Evolutionary conservation across 2,113 vertebrate genomes (phyloP), one percentile per base, ranked within the genome.

Genomic region (Phalacrocorax carbo): DNA sequence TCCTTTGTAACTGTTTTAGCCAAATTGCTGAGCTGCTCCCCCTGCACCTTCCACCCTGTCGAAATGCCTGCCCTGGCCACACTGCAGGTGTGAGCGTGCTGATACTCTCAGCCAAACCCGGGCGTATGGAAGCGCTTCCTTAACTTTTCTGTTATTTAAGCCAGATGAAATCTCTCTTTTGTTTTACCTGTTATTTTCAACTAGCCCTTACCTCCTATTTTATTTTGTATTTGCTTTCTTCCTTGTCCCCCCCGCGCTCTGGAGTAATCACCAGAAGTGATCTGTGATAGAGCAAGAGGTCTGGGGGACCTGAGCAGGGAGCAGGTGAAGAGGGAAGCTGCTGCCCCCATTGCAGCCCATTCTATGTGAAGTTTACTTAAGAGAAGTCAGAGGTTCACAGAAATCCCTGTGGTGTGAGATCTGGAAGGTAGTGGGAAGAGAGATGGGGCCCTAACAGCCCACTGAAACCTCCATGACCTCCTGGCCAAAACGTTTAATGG

Each of bases 241-340:
- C 26, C 58, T 64, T 21, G 9, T 71, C 26, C 18, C 42, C 14
- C 30, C 11, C 5, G 42, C 0, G 0, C 8, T 62, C 27, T 62
- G 10, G 15, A 48, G 25, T 48, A 27, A 71, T 44, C 22, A 34
- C 32, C 54, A 38, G 51, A 81, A 66, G 38, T 26, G 30, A 6
- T 38, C 10, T 40, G 57, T 54, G n/a, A 27, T 70, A 49, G 51
- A 48, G 46, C 0, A 1, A 54, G 52, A 81, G 14, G 13, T 76
- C 49, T 21, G 12, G 22, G 21, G 7, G 13, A 25, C 42, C 34
- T 58, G 40, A 34, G 46, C 25, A 69, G 9, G 21, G 29, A 81
- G 38, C 23, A 30, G 11, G 4, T 70, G 51, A 48, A 54, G 38
- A 48, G 30, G 34, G 26, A 48, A 54, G 22, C 11, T 65, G 21